A percentile compares a stretch with the other conserved stretches of the same genome.
Conservation (phyloP, 2,113 vertebrate species). For the Anoplopoma fimbria region DNA sequence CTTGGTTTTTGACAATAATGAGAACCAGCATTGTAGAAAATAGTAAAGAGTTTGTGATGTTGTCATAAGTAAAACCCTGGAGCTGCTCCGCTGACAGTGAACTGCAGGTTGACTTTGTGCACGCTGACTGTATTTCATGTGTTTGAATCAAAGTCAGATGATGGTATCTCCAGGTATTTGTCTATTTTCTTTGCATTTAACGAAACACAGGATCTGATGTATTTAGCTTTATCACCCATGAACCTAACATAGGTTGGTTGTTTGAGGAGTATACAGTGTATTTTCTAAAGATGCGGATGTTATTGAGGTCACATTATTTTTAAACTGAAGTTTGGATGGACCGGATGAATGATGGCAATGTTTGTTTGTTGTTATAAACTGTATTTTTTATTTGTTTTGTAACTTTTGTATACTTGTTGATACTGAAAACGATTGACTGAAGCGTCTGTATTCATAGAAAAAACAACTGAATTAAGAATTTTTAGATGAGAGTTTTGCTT, state of each 20-base stretch:
- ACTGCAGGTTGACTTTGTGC: slow-evolving; percentile 57
- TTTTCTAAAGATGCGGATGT: slow-evolving; percentile 34
- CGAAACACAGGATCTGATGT: slow-evolving; percentile 32
- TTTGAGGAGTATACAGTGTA: slow-evolving; percentile 12
- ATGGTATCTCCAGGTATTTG: slow-evolving; percentile 22
- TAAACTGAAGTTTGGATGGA: slow-evolving; percentile 41
- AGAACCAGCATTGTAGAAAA: not conserved
- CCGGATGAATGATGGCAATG: slow-evolving; percentile 34
- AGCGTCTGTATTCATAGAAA: slow-evolving; percentile 9
- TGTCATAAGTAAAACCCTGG: not conserved
- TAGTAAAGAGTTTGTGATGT: slow-evolving; percentile 5
- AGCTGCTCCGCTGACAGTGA: slow-evolving; percentile 6
- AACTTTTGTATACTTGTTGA: slow-evolving; percentile 47
- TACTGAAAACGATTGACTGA: slow-evolving; percentile 35
- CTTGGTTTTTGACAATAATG: slow-evolving; percentile 10
- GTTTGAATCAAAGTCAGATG: slow-evolving; percentile 32
- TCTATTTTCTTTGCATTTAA: slow-evolving; percentile 14
- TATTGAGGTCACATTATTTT: slow-evolving; percentile 6
- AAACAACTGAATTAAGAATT: not conserved
- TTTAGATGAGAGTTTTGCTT: not conserved
- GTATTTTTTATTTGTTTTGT: slow-evolving; percentile 39
- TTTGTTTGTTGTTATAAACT: no score
- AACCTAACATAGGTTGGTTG: slow-evolving; percentile 12
- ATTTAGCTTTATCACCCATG: not conserved
- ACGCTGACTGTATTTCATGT: slow-evolving; percentile 58